Evolutionary conservation across 2,113 vertebrate species (phyloP).

Genomic region (Oreochromis aureus): DNA sequence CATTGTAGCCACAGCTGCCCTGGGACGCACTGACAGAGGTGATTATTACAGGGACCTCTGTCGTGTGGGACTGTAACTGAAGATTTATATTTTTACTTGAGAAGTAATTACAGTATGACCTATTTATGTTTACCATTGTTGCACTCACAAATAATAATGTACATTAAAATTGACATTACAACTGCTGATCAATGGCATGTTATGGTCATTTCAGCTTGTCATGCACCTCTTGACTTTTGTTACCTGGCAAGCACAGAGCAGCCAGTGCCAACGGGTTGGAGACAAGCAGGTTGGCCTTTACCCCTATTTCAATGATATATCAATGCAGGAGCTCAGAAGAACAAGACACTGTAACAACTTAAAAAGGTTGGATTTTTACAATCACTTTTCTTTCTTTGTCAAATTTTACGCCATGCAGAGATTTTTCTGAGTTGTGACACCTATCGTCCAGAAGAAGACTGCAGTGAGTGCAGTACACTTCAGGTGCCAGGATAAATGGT

Average conservation of each 20-base stretch:
- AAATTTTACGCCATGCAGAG: neutral
- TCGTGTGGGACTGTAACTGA: neutral
- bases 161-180: neutral
- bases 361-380: neutral
- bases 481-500: neutral
- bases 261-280: neutral
- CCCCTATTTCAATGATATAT: neutral
- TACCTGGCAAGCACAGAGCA: neutral
- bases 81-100: neutral
- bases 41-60: neutral
- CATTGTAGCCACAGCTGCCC: too few species aligned
- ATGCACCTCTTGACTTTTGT: neutral
- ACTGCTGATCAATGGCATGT: too few species aligned
- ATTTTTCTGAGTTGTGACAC: neutral
- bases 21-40: too few species aligned
- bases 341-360: neutral
- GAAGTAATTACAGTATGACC: neutral
- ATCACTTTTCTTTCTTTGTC: neutral
- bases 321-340: neutral
- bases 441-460: neutral
- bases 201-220: neutral
- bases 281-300: neutral
- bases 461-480: neutral
- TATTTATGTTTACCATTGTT: neutral
- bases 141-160: neutral